Evolutionary conservation across 1,140 invertebrate species (phyloP), one percentile per base, ranked within the genome.

Genomic region (Drosophila kurseongensis): DNA sequence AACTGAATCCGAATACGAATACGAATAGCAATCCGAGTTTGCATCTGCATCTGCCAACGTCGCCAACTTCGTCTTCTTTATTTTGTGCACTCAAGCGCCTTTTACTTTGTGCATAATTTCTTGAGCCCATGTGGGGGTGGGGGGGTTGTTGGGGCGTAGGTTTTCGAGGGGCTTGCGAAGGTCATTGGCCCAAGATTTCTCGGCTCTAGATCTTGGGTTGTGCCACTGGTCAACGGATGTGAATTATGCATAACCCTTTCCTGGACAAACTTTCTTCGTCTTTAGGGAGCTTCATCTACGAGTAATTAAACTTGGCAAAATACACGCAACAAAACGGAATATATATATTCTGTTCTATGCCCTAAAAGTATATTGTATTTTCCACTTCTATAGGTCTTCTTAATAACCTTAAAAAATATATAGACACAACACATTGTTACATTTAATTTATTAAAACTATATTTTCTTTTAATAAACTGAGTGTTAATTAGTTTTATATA

Each of bases 21-120:
- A 38, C 29, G 29, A 32, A 32, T 32, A 32, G 6, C 6, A 32
- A 32, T 32, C 29, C 29, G 7, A 32, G 29, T 42, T 16, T 45
- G 29, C 65, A 60, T 47, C 59, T 42, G 16, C 72, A 63, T 38
- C 68, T 35, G n/a, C 59, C 38, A 42, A 36, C 57, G 35, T 50
- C 45, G 29, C 65, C 48, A 16, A 54, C 78, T 45, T 38, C 75
- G 63, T 85, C 66, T 73, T 72, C 78, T 85, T 80, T 78, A 71
- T 86, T 85, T 82, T 85, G 74, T 85, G 74, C 78, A 85, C 82
- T 84, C 57, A 67, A 78, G 80, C 75, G 75, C 57, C 80, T 83
- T 81, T 85, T 74, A 86, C 82, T 86, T 86, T 81, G 65, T 68
- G 83, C 83, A 86, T 86, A 88, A 86, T 86, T 88, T 82, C 83